Percentiles rank a stretch among this genome's conserved stretches.
phyloP scores from a whole-genome alignment of 2,113 vertebrate genomes.

The Pollachius pollachius region DNA sequence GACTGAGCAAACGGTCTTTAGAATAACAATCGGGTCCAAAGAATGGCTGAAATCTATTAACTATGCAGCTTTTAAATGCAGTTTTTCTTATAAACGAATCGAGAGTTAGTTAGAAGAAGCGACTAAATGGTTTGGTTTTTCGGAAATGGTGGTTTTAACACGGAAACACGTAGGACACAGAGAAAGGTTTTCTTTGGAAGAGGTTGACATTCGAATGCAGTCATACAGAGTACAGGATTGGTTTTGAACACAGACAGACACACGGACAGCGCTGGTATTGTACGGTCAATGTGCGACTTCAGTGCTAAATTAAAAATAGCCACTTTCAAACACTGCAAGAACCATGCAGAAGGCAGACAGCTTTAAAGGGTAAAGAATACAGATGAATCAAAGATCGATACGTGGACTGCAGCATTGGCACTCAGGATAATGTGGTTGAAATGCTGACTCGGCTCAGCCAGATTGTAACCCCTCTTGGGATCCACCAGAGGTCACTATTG shows the following conservation, averaged over 20 bases:
- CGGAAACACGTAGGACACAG: constrained; percentile 37
- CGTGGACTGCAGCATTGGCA: constrained; percentile 56
- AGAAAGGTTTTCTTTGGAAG: constrained; percentile 23
- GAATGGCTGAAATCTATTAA: neutral
- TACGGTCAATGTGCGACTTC: constrained; percentile 59
- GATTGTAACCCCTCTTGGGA: constrained; percentile 41
- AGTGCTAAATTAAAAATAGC: constrained; percentile 40
- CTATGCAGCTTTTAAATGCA: too few relatives aligned
- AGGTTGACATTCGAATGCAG: constrained; percentile 30
- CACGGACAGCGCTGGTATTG: constrained; percentile 51
- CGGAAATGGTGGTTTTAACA: constrained; percentile 35
- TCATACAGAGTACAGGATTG: constrained; percentile 43
- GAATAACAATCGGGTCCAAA: neutral
- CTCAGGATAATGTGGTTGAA: constrained; percentile 56
- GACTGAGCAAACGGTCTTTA: neutral
- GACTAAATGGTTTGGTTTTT: neutral
- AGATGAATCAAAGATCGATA: constrained; percentile 68
- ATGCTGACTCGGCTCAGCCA: constrained; percentile 56
- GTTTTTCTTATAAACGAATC: too few relatives aligned
- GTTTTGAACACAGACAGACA: constrained; percentile 37
- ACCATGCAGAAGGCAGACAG: constrained; percentile 66
- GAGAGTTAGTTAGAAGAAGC: neutral
- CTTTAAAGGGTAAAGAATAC: constrained; percentile 61
- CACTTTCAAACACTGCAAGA: constrained; percentile 48
- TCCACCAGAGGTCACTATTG: constrained; percentile 48